These are phyloP conservation scores for Drosophila meridionalis DNA, from an alignment of 2,888 invertebrate species.

Conservation along the genomic window DNA sequence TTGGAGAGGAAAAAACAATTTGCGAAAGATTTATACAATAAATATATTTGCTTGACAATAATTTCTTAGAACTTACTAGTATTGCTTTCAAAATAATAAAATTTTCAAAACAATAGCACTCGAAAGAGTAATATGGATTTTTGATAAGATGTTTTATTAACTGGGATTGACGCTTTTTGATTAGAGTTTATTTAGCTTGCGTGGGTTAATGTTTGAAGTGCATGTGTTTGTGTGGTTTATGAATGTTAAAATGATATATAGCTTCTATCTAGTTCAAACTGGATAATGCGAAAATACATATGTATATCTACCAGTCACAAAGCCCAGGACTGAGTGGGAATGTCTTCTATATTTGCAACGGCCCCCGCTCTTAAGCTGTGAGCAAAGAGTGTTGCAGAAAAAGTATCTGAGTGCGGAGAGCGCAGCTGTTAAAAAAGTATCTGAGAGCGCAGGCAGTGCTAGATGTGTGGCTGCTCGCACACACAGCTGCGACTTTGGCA, in stretches of 20 bases:
- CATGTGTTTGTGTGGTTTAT: conserved; percentile 1
- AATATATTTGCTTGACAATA: conserved; percentile 13
- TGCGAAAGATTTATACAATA: conserved; percentile 45
- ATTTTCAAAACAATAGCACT: conserved; percentile 14
- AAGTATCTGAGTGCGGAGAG: conserved; percentile 36
- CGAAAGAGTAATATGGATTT: not conserved
- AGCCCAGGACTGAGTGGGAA: not conserved
- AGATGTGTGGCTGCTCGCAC: conserved; percentile 40
- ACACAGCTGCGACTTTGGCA: conserved; percentile 20
- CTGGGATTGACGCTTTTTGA: not conserved
- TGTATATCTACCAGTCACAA: not conserved
- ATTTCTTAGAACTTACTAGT: conserved; percentile 9
- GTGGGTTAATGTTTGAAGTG: not conserved
- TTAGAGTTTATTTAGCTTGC: not conserved
- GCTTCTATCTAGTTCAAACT: conserved; percentile 23
- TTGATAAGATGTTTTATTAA: conserved; percentile 33
- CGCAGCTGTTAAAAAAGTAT: conserved; percentile 49
- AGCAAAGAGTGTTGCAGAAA: conserved; percentile 26
- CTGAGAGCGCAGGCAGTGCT: conserved; percentile 32
- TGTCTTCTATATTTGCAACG: conserved; percentile 13
- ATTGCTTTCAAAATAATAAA: conserved; percentile 1
- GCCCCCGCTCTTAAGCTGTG: conserved; percentile 30
- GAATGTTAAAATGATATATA: conserved; percentile 1
- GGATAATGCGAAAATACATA: conserved; percentile 10
- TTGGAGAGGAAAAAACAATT: conserved; percentile 73